Evolutionary conservation across 2,113 vertebrate genomes (phyloP).

Genomic region (Micromys minutus): DNA sequence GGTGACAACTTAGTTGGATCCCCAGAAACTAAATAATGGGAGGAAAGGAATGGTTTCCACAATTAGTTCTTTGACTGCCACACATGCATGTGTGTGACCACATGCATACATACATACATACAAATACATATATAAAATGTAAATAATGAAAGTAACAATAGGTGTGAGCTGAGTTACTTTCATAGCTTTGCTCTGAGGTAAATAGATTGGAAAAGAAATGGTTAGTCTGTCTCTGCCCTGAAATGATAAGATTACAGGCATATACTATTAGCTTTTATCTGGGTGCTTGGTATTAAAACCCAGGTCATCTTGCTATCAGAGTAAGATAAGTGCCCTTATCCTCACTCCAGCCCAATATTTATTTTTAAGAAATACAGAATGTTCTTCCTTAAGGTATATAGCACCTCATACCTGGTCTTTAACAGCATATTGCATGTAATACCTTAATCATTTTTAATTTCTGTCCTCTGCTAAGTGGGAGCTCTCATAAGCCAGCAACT

Average conservation of each 20-base stretch:
- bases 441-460: constrained; percentile 7
- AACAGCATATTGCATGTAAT: neutral
- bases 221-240: neutral
- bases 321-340: neutral
- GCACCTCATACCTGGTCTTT: neutral
- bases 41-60: neutral
- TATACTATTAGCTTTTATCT: neutral
- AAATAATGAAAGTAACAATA: neutral
- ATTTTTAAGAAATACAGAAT: neutral
- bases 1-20: neutral
- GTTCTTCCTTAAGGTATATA: neutral
- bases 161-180: neutral
- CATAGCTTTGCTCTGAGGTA: neutral
- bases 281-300: neutral
- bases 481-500: neutral
- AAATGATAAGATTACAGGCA: neutral
- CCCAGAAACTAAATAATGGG: neutral
- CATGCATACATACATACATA: neutral
- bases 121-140: neutral
- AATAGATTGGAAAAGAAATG: neutral
- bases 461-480: neutral
- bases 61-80: neutral
- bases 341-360: neutral
- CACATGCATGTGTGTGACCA: neutral
- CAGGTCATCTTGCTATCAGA: neutral